Evolutionary conservation across 2,888 invertebrate species (phyloP), one percentile per base, ranked within the genome.

Genomic region (Dolomedes plantarius): DNA sequence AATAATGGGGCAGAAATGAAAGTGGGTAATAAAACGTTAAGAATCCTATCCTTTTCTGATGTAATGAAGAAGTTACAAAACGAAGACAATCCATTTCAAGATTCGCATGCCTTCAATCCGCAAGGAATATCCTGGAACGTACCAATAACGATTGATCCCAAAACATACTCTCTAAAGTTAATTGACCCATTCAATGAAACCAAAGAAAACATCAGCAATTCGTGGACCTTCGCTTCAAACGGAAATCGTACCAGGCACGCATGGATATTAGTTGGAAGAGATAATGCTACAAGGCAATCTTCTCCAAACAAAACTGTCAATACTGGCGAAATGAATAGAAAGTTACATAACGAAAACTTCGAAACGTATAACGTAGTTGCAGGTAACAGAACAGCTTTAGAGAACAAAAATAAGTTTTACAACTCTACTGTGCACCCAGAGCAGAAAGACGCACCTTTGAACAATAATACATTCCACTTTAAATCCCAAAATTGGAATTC

Each of bases 21-120:
- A 68, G 67, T 77, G 0, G 77, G 77, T 0, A 73, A 85, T 23
- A 27, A 73, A 46, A 85, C 77, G 23, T 31, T 85, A 29, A 29
- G 77, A 41, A 73, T 85, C n/a, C 50, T 85, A 29, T 76, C 83
- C 0, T 85, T 85, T 50, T 77, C 83, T 0, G 67, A 85, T 31
- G 36, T 85, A 23, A 77, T 85, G 77, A 77, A 73, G 36, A 75
- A 76, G 19, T 23, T 81, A n/a, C 32, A 32, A 28, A 32, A 32
- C n/a, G 7, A 29, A 62, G 69, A 7, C 0, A 16, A 50, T 6
- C 13, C 56, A 1, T 41, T n/a, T 28, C 3, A 13, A 11, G 32
- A 32, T 23, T 16, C 29, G 0, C 13, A 32, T 27, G n/a, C 31
- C 7, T 19, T n/a, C 19, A 19, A 19, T 6, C 19, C 67, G n/a